Evolutionary conservation across 2,797 vertebrate species (phyloP), one percentile per base, ranked within the genome.

Genomic region (Carapus acus): DNA sequence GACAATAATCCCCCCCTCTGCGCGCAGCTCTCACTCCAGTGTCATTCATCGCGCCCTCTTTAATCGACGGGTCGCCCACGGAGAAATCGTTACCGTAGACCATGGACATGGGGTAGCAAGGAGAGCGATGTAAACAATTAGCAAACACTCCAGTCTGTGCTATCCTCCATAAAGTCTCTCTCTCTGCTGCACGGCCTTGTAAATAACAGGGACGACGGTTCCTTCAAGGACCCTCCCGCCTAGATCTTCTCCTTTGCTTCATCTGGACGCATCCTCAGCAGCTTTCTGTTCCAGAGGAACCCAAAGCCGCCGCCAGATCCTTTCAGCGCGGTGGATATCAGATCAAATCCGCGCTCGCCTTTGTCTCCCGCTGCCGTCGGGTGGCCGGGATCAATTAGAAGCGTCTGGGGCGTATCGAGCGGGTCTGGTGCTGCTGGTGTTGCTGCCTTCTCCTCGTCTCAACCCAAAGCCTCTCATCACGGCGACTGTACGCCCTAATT

Each of bases 281-380:
- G n/a, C n/a, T n/a, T n/a, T n/a, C 5, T 27, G 24, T 27, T 27
- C 4, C 12, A 36, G 34, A n/a, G n/a, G n/a, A 4, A 36, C 33
- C 12, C 16, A 19, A 53, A 39, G 22, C 50, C 21, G n/a, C n/a
- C 40, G 14, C 34, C 38, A 37, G 48, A 50, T 53, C 49, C 66
- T 45, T 54, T 67, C 69, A n/a, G n/a, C n/a, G n/a, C 62, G 40
- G 61, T 37, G 45, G 55, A 69, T 71, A 46, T 63, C 27, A 39
- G 63, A 78, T 81, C 65, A 77, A 79, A 83, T 63, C 57, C 27
- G 46, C 17, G 1, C 38, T 9, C 49, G 46, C 49, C 55, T 71
- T 70, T 69, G 69, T 76, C 74, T 67, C 65, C 8, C 1, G 50
- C 45, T 55, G 47, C 42, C 48, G 65, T 73, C 58, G 8, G 60